Conservation (phyloP, 2,888 invertebrate species). For the Meiosimyza platycephala region DNA sequence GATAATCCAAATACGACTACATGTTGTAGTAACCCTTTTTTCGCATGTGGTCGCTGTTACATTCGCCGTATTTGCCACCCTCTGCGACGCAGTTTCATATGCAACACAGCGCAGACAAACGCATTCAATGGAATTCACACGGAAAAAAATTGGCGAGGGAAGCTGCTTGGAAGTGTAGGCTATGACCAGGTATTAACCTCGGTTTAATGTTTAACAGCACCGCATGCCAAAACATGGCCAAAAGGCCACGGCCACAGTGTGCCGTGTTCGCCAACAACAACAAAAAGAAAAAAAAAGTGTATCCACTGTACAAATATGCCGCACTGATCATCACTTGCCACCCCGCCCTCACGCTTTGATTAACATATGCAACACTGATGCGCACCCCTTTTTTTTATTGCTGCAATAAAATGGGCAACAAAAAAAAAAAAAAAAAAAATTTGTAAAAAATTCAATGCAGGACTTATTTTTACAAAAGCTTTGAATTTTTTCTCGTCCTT, state of each 20-base stretch:
- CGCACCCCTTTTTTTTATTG: conserved; percentile 35
- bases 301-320: conserved; percentile 17
- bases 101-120: conserved; percentile 27
- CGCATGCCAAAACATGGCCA: conserved; percentile 36
- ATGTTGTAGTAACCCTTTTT: conserved; percentile 12
- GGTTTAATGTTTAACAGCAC: conserved; percentile 39
- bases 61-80: not conserved
- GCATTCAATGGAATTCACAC: conserved; percentile 32
- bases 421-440: not conserved
- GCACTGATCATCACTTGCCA: not conserved
- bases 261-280: conserved; percentile 1
- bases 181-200: conserved; percentile 36
- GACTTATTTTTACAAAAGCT: too few relatives aligned
- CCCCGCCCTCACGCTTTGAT: not conserved
- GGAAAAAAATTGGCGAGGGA: not conserved
- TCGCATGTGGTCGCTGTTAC: conserved; percentile 12
- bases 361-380: conserved; percentile 33
- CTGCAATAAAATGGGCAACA: conserved; percentile 32
- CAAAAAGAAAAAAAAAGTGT: not conserved
- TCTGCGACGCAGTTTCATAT: not conserved
- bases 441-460: too few relatives aligned
- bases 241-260: conserved; percentile 21
- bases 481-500: too few relatives aligned
- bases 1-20: conserved; percentile 31
- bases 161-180: conserved; percentile 8